These are phyloP conservation scores for Pseudochaenichthys georgianus DNA, from an alignment of 2,797 vertebrate species.

Conservation along the genomic window DNA sequence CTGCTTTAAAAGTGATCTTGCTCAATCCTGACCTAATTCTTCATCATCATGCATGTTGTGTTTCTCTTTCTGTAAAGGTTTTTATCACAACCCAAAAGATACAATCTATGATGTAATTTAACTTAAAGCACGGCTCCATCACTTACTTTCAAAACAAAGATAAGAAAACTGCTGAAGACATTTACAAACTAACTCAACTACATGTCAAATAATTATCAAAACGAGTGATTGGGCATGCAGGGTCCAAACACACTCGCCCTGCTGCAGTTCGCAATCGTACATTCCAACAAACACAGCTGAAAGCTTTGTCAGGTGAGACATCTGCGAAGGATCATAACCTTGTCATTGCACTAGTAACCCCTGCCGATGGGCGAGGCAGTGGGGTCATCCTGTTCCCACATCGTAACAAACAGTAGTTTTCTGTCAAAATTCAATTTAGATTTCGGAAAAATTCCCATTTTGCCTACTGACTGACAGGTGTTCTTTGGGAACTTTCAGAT, in stretches of 20 bases:
- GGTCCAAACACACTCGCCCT: neutral
- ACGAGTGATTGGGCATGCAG: neutral
- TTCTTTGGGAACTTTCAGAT: neutral
- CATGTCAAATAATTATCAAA: neutral
- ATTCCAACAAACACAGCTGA: slow-evolving; percentile 1
- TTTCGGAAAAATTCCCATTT: neutral
- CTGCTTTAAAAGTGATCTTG: no score
- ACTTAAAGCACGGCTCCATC: neutral
- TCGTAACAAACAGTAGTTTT: neutral
- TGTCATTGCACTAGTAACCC: neutral
- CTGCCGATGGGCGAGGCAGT: neutral
- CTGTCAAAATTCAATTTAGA: neutral
- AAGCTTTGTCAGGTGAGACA: slow-evolving; percentile 1
- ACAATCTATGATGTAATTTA: no score
- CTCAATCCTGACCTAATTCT: no score
- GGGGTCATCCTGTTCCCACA: neutral
- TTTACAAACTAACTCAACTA: neutral
- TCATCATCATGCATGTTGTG: no score
- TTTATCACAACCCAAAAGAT: neutral
- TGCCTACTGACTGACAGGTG: no score
- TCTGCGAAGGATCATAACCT: neutral
- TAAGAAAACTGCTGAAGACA: neutral
- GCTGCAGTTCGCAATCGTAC: neutral
- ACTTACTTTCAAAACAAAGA: neutral
- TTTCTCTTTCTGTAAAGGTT: no score